Evolutionary conservation across 2,888 invertebrate species (phyloP).

Genomic region (Sarcophaga carnaria): DNA sequence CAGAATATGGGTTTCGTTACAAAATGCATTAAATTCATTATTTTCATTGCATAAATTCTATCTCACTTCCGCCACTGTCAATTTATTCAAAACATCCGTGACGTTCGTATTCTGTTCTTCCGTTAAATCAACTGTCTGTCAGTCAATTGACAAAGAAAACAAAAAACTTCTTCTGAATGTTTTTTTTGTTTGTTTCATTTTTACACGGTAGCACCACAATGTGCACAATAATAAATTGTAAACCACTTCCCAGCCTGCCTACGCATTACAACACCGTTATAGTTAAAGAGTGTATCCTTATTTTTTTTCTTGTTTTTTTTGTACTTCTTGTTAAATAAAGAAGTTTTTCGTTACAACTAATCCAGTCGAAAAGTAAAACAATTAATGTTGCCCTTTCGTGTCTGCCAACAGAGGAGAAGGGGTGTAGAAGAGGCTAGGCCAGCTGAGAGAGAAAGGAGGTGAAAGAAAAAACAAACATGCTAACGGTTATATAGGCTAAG

Average conservation of each 20-base stretch:
- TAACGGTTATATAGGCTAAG: constrained; percentile 67
- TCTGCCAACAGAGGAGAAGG: constrained; percentile 5
- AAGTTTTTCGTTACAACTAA: constrained; percentile 46
- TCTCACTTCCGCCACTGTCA: too few relatives aligned
- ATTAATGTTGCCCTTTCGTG: constrained; percentile 68
- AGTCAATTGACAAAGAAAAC: too few relatives aligned
- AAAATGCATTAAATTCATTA: too few relatives aligned
- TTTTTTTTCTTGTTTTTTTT: not conserved
- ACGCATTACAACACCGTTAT: constrained; percentile 33
- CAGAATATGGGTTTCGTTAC: too few relatives aligned
- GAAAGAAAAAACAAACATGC: constrained; percentile 30
- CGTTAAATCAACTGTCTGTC: too few relatives aligned
- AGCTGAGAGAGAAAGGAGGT: not conserved
- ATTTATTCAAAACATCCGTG: too few relatives aligned
- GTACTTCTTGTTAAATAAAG: constrained; percentile 32
- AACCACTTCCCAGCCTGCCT: constrained; percentile 26
- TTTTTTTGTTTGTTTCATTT: too few relatives aligned
- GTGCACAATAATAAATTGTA: not conserved
- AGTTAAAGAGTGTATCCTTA: not conserved
- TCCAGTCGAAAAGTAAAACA: constrained; percentile 64
- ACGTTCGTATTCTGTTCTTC: too few relatives aligned
- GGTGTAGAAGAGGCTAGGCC: not conserved
- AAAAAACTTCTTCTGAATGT: too few relatives aligned
- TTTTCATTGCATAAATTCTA: too few relatives aligned
- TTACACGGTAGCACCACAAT: too few relatives aligned